phyloP scores from a whole-genome alignment of 2,797 vertebrate species.

The Rhincodon typus region DNA sequence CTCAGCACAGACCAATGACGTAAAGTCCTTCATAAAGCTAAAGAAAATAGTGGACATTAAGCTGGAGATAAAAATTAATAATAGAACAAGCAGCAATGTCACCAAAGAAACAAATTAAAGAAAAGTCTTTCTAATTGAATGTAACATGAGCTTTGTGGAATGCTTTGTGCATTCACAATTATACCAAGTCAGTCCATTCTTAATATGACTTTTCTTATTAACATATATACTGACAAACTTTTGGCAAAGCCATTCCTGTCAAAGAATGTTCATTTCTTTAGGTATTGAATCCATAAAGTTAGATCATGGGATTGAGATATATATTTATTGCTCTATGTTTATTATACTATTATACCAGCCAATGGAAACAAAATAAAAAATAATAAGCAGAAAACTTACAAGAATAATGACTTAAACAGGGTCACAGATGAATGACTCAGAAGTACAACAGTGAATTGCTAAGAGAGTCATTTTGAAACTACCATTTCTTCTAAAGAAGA shows the following conservation, averaged over 20 bases:
- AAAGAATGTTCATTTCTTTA: neutral
- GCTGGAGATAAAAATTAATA: neutral
- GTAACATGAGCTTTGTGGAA: neutral
- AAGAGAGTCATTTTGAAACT: neutral
- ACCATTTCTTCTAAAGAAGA: neutral
- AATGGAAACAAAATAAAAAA: neutral
- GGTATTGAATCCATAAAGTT: neutral
- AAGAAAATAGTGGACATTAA: neutral
- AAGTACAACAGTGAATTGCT: neutral
- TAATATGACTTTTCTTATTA: neutral
- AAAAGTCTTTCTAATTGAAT: neutral
- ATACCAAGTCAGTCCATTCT: neutral
- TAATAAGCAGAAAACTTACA: neutral
- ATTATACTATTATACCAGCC: neutral
- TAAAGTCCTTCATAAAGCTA: neutral
- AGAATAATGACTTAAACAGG: neutral
- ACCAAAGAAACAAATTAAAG: neutral
- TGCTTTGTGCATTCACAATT: neutral
- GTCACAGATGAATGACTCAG: neutral
- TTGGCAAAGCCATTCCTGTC: neutral
- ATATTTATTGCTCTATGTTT: neutral
- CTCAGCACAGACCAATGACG: neutral
- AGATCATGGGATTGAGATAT: neutral
- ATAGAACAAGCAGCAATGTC: neutral
- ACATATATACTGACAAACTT: neutral